These are phyloP conservation scores for Microvelia longipes DNA, from an alignment of 1,140 invertebrate genomes.

Conservation along the genomic window DNA sequence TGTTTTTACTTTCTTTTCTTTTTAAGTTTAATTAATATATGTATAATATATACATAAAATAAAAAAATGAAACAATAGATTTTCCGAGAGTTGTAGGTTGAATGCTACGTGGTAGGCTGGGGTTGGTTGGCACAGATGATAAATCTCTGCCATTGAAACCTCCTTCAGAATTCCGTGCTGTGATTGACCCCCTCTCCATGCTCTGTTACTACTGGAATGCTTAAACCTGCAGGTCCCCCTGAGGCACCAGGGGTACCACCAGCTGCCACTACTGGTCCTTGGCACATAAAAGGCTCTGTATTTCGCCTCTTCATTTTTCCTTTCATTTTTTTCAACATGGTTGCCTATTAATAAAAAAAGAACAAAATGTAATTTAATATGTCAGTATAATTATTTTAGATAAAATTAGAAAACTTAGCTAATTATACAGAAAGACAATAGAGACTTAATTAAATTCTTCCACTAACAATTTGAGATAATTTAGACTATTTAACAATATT, in stretches of 20 bases:
- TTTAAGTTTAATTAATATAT: background rate
- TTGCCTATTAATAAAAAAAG: slow-evolving; percentile 43
- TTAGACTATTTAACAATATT: too few species aligned
- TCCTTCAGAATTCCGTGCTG: slow-evolving; percentile 16
- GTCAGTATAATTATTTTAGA: too few species aligned
- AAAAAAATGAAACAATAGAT: too few species aligned
- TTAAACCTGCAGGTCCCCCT: slow-evolving; percentile 4
- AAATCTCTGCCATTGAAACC: background rate
- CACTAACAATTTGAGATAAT: too few species aligned
- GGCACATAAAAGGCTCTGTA: slow-evolving; percentile 73
- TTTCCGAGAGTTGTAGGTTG: background rate
- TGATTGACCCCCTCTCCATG: slow-evolving; percentile 12
- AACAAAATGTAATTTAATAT: too few species aligned
- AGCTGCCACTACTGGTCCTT: slow-evolving; percentile 6
- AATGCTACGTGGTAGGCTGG: background rate
- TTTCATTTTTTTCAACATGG: slow-evolving; percentile 80
- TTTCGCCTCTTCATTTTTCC: slow-evolving; percentile 87
- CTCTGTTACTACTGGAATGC: slow-evolving; percentile 10
- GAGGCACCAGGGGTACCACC: slow-evolving; percentile 7
- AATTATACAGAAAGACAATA: too few species aligned
- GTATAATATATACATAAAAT: background rate
- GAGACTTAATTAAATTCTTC: too few species aligned
- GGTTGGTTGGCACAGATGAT: background rate
- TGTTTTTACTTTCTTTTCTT: background rate
- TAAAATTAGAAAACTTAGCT: too few species aligned